Evolutionary conservation across 2,113 vertebrate species (phyloP).

Genomic region (Anas platyrhynchos): DNA sequence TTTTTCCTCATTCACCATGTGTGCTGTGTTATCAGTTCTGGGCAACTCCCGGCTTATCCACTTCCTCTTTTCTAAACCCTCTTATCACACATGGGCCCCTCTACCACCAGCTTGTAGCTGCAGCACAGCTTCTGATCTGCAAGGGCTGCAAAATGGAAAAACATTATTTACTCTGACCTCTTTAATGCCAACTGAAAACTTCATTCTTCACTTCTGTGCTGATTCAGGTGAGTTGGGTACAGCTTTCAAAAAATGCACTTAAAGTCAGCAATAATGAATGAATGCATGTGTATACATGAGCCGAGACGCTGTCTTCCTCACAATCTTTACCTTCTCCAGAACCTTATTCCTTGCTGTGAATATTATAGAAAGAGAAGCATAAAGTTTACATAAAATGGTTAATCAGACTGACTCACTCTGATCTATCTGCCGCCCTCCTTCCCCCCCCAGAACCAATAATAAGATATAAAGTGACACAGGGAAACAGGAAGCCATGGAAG

Average conservation of each 20-base stretch:
- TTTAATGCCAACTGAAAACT: not conserved
- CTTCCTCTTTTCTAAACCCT: not conserved
- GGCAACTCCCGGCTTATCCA: not conserved
- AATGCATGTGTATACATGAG: not conserved
- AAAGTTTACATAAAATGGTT: not conserved
- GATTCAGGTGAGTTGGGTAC: not conserved
- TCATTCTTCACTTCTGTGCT: not conserved
- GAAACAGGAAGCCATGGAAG: not conserved
- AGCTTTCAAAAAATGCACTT: not conserved
- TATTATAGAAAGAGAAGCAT: no score
- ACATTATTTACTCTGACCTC: not conserved
- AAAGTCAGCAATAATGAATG: not conserved
- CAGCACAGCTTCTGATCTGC: not conserved
- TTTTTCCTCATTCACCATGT: not conserved
- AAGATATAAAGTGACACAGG: not conserved
- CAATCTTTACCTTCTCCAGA: not conserved
- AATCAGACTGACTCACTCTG: not conserved
- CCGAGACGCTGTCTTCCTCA: not conserved
- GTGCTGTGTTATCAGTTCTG: not conserved
- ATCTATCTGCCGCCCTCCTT: not conserved
- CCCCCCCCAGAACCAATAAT: not conserved
- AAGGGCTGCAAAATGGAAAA: not conserved
- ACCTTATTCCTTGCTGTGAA: not conserved
- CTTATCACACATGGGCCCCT: fast-evolving
- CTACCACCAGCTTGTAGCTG: not conserved